These are phyloP conservation scores for Chymomyza fuscimana DNA, from an alignment of 2,888 invertebrate species.

Conservation along the genomic window DNA sequence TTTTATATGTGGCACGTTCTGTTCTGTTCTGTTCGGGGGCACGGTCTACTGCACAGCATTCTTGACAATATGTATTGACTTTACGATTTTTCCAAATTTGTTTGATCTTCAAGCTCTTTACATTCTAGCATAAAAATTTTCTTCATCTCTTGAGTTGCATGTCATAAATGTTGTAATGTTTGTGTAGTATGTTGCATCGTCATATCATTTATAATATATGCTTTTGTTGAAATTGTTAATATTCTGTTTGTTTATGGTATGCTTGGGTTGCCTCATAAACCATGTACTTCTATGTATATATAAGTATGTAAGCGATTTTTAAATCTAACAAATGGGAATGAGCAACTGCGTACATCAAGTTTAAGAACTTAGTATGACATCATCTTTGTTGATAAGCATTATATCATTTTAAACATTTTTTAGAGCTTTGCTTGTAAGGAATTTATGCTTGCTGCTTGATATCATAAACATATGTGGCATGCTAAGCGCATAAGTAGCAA, in stretches of 20 bases:
- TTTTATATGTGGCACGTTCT: neutral
- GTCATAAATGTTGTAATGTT: constrained; percentile 1
- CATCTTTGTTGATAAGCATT: neutral
- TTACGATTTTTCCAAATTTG: constrained; percentile 31
- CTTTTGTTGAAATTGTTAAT: neutral
- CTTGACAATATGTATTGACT: neutral
- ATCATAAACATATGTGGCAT: constrained; percentile 16
- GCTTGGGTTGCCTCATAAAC: neutral
- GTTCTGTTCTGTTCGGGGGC: constrained; percentile 12
- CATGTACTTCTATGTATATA: neutral
- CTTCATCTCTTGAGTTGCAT: constrained; percentile 4
- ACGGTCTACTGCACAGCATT: constrained; percentile 38
- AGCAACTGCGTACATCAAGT: neutral
- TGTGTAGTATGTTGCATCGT: neutral
- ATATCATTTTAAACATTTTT: neutral
- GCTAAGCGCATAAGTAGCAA: constrained; percentile 7
- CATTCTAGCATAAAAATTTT: neutral
- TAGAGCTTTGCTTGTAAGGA: neutral
- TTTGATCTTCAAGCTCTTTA: neutral
- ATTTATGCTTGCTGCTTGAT: neutral
- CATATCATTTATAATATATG: neutral
- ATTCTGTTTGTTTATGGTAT: neutral
- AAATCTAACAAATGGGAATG: neutral
- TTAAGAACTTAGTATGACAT: neutral
- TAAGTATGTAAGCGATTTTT: neutral